Conservation (phyloP, 1,140 invertebrate species). For the Galendromus occidentalis region DNA sequence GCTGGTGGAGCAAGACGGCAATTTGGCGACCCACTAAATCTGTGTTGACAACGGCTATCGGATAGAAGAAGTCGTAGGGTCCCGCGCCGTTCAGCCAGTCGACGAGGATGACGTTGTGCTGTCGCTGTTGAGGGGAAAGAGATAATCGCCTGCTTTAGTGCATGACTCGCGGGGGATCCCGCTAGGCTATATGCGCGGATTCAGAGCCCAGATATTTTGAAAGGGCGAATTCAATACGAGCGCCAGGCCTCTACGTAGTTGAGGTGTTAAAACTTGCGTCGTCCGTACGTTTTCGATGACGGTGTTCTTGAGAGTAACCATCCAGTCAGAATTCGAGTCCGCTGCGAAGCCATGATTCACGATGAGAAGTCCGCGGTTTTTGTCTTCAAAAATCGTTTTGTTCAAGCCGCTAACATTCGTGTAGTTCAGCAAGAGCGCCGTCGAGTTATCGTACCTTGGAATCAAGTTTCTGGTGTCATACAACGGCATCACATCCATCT, state of each 20-base stretch:
- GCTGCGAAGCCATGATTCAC: constrained; percentile 85
- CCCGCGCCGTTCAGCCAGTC: constrained; percentile 19
- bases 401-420: constrained; percentile 21
- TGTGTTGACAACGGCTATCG: constrained; percentile 15
- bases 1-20: neutral
- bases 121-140: neutral
- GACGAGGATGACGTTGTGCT: constrained; percentile 15
- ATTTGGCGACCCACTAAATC: constrained; percentile 17
- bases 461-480: too few relatives aligned
- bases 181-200: too few relatives aligned
- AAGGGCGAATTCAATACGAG: too few relatives aligned
- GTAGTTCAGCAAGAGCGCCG: constrained; percentile 20
- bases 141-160: too few relatives aligned
- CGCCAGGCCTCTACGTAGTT: neutral
- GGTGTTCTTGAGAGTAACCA: constrained; percentile 68
- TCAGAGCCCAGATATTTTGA: too few relatives aligned
- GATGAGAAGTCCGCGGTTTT: constrained; percentile 38
- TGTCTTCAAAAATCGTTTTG: constrained; percentile 2
- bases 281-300: constrained; percentile 56
- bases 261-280: too few relatives aligned
- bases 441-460: neutral
- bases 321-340: constrained; percentile 68
- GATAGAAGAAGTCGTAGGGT: constrained; percentile 15
- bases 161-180: too few relatives aligned
- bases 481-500: too few relatives aligned